Base-by-base conservation (phyloP, 1,140 invertebrate genomes). In the Macrostomum lignano region DNA sequence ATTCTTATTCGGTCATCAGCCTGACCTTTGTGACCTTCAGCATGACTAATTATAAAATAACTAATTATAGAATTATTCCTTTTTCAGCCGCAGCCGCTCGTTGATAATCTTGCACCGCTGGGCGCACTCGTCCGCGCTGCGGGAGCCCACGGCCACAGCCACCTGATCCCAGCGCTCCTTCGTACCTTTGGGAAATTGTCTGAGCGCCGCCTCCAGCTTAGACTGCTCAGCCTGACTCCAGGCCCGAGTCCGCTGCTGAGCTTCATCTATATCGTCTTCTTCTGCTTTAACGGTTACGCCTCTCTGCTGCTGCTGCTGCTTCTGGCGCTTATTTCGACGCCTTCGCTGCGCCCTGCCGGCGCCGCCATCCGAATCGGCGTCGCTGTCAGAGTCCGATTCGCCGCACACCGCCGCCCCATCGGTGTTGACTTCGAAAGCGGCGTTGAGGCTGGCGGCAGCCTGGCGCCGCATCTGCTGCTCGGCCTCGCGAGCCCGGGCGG, bases 101-200 rank as follows among this genome's bases (percentile, higher is more conserved):
- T n/a, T n/a, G n/a, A n/a, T n/a, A n/a, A n/a, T n/a, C n/a, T n/a
- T n/a, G n/a, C n/a, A n/a, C n/a, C n/a, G n/a, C n/a, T n/a, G n/a
- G n/a, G n/a, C n/a, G n/a, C n/a, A n/a, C n/a, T n/a, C n/a, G n/a
- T n/a, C n/a, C n/a, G n/a, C n/a, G n/a, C n/a, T n/a, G n/a, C n/a
- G n/a, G n/a, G n/a, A n/a, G n/a, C n/a, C n/a, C n/a, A n/a, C n/a
- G n/a, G n/a, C n/a, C n/a, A n/a, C n/a, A 1, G 82, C 67, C 40
- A 93, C 81, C 60, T 73, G 75, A 35, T 81, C 75, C 84, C 84
- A 91, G 37, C 81, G 64, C 58, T 84, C 75, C 7, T 55, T 49
- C 11, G 66, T 66, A 3, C 73, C 71, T 60, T 88, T 88, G 0
- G 78, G 74, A 59, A 71, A 73, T 44, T 74, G 72, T 17, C 67